phyloP scores from a whole-genome alignment of 1,140 invertebrate genomes.

The Pemphigus obesinymphae region DNA sequence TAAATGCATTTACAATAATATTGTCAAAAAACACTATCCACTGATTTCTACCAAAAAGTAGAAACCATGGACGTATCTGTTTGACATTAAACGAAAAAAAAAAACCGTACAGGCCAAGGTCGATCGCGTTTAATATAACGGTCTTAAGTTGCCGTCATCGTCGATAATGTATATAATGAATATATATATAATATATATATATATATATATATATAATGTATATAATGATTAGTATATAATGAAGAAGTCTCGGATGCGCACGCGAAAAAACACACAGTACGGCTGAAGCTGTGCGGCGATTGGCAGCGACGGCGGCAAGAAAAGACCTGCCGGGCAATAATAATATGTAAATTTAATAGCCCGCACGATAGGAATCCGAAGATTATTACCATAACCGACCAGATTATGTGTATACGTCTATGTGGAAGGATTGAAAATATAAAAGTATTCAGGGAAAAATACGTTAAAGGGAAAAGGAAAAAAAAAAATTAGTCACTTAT shows the following conservation, averaged over 20 bases:
- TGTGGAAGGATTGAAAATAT: not conserved
- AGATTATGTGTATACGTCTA: not conserved
- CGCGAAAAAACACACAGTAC: slow-evolving; percentile 14
- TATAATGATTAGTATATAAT: not conserved
- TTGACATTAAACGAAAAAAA: not conserved
- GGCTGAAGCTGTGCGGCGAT: not conserved
- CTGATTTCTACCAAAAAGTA: slow-evolving; percentile 3
- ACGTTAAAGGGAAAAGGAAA: not conserved
- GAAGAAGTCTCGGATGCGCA: not conserved
- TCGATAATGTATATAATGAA: not conserved
- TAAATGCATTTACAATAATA: not conserved
- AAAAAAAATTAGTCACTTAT: not conserved
- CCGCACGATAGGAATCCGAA: slow-evolving; percentile 33
- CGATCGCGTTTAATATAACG: slow-evolving; percentile 35
- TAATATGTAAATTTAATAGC: slow-evolving; percentile 40
- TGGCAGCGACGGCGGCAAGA: not conserved
- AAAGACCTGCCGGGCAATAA: slow-evolving; percentile 18
- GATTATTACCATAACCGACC: slow-evolving; percentile 35
- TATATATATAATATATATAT: not conserved
- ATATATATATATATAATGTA: not conserved
- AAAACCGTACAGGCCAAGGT: not conserved
- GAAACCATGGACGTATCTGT: not conserved
- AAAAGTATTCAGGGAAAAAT: not conserved
- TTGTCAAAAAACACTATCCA: not conserved
- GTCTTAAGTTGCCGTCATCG: not conserved